phyloP scores from a whole-genome alignment of 2,113 vertebrate genomes.

The Ochotona curzoniae region DNA sequence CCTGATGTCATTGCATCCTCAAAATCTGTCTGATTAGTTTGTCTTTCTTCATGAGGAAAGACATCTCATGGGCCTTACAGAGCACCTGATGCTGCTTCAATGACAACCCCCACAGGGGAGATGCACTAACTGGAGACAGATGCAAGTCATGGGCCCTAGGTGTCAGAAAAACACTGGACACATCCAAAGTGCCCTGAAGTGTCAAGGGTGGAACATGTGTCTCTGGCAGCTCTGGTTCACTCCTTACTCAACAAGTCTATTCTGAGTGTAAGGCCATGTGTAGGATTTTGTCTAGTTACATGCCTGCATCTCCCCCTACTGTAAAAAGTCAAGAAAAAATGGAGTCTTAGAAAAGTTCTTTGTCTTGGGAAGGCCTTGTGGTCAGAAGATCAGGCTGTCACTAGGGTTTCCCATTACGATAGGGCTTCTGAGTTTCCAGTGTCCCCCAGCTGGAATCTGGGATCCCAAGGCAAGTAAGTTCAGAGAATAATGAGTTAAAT shows the following conservation, averaged over 20 bases:
- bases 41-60: neutral
- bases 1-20: neutral
- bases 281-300: neutral
- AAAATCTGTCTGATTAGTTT: neutral
- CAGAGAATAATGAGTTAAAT: neutral
- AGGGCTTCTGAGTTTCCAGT: too few relatives aligned
- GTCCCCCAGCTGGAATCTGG: too few relatives aligned
- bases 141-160: neutral
- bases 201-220: neutral
- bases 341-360: neutral
- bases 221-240: neutral
- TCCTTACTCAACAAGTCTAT: neutral
- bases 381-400: neutral
- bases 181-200: neutral
- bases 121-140: neutral
- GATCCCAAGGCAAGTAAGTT: neutral
- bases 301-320: neutral
- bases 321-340: neutral
- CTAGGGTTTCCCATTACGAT: neutral
- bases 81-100: neutral
- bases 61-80: neutral
- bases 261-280: neutral
- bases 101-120: fast-evolving
- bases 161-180: neutral
- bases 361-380: neutral